Evolutionary conservation across 1,140 invertebrate genomes (phyloP).

Genomic region (Pseudoatta argentina): DNA sequence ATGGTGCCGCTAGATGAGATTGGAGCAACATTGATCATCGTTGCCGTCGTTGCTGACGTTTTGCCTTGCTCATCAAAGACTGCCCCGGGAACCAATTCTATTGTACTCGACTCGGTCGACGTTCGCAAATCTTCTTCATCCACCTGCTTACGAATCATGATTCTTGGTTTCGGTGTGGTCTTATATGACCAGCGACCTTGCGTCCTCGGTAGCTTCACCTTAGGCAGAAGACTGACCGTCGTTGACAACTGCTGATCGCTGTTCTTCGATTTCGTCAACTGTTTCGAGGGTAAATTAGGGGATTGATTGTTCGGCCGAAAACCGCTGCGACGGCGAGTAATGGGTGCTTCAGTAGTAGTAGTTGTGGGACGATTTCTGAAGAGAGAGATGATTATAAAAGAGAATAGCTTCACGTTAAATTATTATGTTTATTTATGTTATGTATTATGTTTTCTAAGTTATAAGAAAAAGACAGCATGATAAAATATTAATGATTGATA

Average conservation of each 20-base stretch:
- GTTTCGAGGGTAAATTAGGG: conserved; percentile 70
- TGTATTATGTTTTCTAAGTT: not conserved
- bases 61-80: conserved; percentile 70
- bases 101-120: conserved; percentile 74
- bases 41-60: conserved; percentile 69
- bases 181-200: conserved; percentile 95
- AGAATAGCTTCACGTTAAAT: not conserved
- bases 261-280: conserved; percentile 70
- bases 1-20: conserved; percentile 76
- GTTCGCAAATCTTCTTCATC: conserved; percentile 87
- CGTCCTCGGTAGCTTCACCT: conserved; percentile 92
- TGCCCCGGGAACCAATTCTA: conserved; percentile 47
- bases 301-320: conserved; percentile 81
- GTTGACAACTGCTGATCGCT: conserved; percentile 65
- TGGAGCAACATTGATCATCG: conserved; percentile 81
- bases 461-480: not conserved
- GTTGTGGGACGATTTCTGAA: conserved; percentile 81
- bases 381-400: not conserved
- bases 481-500: not conserved
- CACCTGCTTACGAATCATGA: conserved; percentile 92
- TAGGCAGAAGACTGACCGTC: conserved; percentile 78
- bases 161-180: conserved; percentile 94
- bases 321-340: conserved; percentile 80
- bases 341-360: conserved; percentile 80
- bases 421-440: not conserved